Percentiles rank a stretch among this genome's conserved stretches.
Evolutionary conservation across 2,113 vertebrate species (phyloP).

Genomic region (Pelodiscus sinensis): DNA sequence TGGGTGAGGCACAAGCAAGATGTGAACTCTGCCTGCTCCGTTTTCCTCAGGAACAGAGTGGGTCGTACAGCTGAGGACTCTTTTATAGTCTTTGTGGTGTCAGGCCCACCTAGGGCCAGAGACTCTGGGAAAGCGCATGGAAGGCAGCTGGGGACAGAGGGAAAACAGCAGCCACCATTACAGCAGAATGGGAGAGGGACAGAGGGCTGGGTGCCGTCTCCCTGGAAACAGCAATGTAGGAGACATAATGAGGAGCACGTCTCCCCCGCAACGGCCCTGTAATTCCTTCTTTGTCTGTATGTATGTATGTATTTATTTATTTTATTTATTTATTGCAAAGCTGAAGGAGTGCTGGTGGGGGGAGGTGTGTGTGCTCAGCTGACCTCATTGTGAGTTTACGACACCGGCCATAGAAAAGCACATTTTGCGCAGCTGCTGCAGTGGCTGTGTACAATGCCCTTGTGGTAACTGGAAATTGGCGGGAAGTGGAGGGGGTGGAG

Average conservation of each 20-base stretch:
- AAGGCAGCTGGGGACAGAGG: conserved; percentile 85
- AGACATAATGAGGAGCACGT: conserved; percentile 28
- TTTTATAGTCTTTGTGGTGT: conserved; percentile 84
- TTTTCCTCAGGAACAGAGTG: neutral
- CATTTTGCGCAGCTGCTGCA: conserved; percentile 49
- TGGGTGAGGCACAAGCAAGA: neutral
- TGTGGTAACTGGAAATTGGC: neutral
- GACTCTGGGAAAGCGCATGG: conserved; percentile 73
- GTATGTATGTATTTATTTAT: conserved; percentile 6
- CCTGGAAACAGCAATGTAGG: conserved; percentile 70
- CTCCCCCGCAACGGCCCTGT: conserved; percentile 10
- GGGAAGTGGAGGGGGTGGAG: neutral
- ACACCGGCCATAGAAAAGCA: conserved; percentile 1
- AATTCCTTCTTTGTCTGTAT: conserved; percentile 30
- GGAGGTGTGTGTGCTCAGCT: neutral
- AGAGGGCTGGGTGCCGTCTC: conserved; percentile 60
- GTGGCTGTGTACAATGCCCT: neutral
- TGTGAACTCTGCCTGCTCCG: neutral
- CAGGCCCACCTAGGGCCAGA: conserved; percentile 71
- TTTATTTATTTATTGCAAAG: neutral
- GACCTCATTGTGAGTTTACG: conserved; percentile 46
- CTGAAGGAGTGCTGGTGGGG: neutral
- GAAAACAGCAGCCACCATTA: conserved; percentile 62
- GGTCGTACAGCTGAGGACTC: neutral
- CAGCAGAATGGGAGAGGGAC: conserved; percentile 63